These are phyloP conservation scores for Gastrophryne carolinensis DNA, from an alignment of 2,797 vertebrate genomes.

Conservation along the genomic window DNA sequence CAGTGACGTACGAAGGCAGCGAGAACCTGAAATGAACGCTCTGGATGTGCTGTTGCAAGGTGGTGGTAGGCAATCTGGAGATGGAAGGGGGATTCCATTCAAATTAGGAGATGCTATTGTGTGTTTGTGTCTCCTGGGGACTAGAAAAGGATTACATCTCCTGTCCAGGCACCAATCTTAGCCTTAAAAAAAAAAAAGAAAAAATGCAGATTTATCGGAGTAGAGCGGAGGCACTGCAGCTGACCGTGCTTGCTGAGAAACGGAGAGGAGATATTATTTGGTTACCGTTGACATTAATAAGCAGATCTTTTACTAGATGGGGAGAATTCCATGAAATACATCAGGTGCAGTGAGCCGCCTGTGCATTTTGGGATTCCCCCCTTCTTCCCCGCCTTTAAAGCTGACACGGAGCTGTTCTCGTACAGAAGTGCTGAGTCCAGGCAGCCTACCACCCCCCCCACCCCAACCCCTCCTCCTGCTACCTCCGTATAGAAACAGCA, in stretches of 20 bases:
- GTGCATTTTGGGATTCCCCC: constrained; percentile 31
- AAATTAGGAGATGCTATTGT: constrained; percentile 4
- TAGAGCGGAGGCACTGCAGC: constrained; percentile 34
- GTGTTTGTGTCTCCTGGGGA: neutral
- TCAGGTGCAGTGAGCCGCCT: neutral
- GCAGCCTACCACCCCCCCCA: neutral
- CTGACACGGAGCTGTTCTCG: constrained; percentile 31
- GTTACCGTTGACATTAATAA: neutral
- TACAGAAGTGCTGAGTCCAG: constrained; percentile 24
- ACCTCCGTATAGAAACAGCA: neutral
- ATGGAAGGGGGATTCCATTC: constrained; percentile 43
- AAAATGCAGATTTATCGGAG: constrained; percentile 28
- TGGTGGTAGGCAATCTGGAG: constrained; percentile 39
- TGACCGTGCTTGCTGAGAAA: neutral
- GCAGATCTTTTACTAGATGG: neutral
- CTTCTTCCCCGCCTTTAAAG: neutral
- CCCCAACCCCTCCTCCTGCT: too few species aligned
- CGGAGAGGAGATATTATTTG: neutral
- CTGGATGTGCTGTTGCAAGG: constrained; percentile 23
- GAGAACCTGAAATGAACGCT: constrained; percentile 22
- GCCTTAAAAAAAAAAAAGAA: too few species aligned
- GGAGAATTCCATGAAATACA: neutral
- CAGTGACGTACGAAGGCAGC: constrained; percentile 29
- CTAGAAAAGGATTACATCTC: neutral
- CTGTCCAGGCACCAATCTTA: neutral